Evolutionary conservation across 2,888 invertebrate genomes (phyloP), one percentile per base, ranked within the genome.

Genomic region (Pollenia griseotomentosa): DNA sequence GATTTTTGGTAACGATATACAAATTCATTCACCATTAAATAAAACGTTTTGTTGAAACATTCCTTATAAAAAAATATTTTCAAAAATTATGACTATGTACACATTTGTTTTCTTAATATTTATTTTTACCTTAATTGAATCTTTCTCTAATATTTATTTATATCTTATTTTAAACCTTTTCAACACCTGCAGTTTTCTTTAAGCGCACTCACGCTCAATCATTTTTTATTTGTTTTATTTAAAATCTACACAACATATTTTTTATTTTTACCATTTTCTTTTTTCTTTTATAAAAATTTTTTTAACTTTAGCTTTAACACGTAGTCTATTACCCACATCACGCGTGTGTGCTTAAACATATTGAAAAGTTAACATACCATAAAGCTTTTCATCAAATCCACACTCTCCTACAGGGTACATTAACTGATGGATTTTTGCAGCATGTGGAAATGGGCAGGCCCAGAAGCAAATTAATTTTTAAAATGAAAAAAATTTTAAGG

Each of bases 331-430:
- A 84, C 84, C 87, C 81, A 84, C 87, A 87, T 87, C 87, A 87
- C 87, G 87, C 84, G 87, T 84, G 81, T 87, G 81, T 84, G 87
- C 87, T 87, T 84, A 87, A 87, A 82, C 78, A 84, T 84, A 87
- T 87, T 87, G 87, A 84, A 87, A 87, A 87, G 87, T 87, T 87
- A 87, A 87, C 84, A 87, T 87, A 87, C 84, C 87, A 78, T 87
- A 84, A 87, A 87, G 84, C 87, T 84, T 84, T 87, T 87, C 87
- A 84, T 87, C 87, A 87, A 84, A 82, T 87, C 70, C 79, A 71
- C 55, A 65, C 51, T 57, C 53, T 46, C 53, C 46, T 48, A 12
- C n/a, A 53, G 12, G 48, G 33, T 16, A 53, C 42, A n/a, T 44
- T 46, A 48, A 66, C 42, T 44, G 51, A 53, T 51, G 19, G 48